phyloP scores from a whole-genome alignment of 1,140 invertebrate species.

The Caenorhabditis remanei region DNA sequence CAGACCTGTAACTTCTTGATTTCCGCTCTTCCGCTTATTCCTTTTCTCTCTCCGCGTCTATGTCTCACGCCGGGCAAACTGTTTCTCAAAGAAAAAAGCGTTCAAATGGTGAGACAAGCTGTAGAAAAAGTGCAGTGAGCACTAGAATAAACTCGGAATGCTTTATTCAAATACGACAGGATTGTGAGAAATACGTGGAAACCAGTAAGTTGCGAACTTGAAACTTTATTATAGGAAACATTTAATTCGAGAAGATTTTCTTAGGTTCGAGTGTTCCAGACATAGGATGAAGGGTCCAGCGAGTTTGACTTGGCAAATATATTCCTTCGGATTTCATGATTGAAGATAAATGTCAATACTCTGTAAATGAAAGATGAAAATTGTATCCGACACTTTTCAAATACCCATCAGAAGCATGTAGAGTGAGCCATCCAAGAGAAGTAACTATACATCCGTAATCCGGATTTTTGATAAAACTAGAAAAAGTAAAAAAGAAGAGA shows the following conservation, averaged over 20 bases:
- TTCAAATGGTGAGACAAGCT: neutral
- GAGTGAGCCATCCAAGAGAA: neutral
- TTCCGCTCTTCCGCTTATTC: neutral
- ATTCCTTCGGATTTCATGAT: no score
- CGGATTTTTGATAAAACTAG: neutral
- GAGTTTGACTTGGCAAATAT: no score
- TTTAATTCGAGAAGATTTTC: no score
- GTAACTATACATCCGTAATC: neutral
- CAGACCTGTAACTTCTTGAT: slow-evolving; percentile 32
- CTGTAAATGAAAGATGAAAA: no score
- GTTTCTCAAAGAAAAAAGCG: slow-evolving; percentile 20
- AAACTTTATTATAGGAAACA: neutral
- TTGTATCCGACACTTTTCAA: no score
- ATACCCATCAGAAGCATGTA: neutral
- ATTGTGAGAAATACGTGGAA: neutral
- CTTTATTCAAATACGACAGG: neutral
- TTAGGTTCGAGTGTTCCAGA: no score
- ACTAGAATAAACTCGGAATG: slow-evolving; percentile 48
- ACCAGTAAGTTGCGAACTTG: neutral
- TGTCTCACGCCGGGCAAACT: slow-evolving; percentile 28
- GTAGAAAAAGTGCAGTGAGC: slow-evolving; percentile 27
- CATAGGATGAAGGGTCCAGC: no score
- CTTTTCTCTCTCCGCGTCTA: neutral
- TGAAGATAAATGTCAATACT: no score
- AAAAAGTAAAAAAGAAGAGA: neutral